Evolutionary conservation across 2,113 vertebrate genomes (phyloP).

Genomic region (Scopus umbretta): DNA sequence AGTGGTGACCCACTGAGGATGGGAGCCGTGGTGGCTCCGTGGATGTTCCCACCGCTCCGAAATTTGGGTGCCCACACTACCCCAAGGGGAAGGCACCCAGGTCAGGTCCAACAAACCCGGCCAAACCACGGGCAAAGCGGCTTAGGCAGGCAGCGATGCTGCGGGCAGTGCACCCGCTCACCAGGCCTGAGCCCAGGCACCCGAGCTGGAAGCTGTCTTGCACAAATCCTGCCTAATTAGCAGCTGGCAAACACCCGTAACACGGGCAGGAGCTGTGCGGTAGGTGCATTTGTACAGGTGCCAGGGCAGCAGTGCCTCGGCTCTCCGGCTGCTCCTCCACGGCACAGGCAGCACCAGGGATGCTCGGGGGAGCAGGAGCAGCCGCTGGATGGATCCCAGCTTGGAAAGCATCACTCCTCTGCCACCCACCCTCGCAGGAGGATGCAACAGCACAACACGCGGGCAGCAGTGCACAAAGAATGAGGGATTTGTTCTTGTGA

Average conservation of each 20-base stretch:
- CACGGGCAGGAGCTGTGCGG: background rate
- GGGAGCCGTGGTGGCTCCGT: fast-evolving
- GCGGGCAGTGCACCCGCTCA: background rate
- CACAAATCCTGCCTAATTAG: background rate
- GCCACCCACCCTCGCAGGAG: background rate
- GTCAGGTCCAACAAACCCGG: background rate
- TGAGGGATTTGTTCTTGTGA: conserved; percentile 1
- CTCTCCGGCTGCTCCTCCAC: background rate
- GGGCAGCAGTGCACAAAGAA: background rate
- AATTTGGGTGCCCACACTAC: fast-evolving
- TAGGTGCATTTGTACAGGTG: fast-evolving
- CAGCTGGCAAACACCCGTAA: background rate
- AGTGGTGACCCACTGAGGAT: background rate
- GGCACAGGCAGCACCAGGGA: background rate
- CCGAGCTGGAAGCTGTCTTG: background rate
- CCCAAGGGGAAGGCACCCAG: background rate
- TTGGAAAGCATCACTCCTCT: background rate
- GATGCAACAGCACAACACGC: background rate
- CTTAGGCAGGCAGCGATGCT: background rate
- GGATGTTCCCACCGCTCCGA: background rate
- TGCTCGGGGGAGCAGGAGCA: background rate
- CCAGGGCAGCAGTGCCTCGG: background rate
- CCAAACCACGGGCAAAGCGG: background rate
- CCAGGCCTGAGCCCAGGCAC: background rate
- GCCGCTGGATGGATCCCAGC: background rate